Conservation (phyloP, 2,113 vertebrate genomes). For the Clarias batrachus region DNA sequence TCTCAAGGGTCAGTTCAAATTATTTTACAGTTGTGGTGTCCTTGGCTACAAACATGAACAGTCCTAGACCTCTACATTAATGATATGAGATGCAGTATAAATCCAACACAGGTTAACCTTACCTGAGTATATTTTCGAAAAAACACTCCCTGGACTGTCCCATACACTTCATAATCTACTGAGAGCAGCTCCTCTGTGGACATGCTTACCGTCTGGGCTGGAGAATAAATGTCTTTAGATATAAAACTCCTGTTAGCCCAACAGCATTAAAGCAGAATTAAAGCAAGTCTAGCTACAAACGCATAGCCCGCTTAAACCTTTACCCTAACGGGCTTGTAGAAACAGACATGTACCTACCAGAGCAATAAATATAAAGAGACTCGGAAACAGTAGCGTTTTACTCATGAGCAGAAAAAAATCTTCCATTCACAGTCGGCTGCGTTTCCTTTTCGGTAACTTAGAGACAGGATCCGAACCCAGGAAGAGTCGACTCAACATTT, state of each 20-base stretch:
- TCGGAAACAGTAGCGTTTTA: neutral
- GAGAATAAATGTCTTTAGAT: neutral
- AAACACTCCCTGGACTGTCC: slow-evolving; percentile 92
- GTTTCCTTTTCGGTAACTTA: neutral
- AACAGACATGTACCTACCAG: neutral
- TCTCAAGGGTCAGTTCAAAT: neutral
- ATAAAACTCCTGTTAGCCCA: neutral
- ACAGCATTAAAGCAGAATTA: slow-evolving; percentile 1
- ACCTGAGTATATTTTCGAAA: slow-evolving; percentile 95
- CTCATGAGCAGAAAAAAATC: neutral
- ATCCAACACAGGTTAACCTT: slow-evolving; percentile 37
- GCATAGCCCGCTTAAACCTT: neutral
- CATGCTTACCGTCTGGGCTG: slow-evolving; percentile 67
- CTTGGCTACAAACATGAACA: neutral
- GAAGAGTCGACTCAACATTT: neutral
- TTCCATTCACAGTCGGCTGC: neutral
- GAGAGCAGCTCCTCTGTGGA: slow-evolving; percentile 77
- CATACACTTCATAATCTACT: slow-evolving; percentile 89
- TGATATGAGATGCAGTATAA: neutral
- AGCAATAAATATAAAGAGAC: slow-evolving; percentile 19
- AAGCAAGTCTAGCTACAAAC: neutral
- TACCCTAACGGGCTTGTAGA: neutral
- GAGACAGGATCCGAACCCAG: neutral
- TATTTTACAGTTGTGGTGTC: neutral
- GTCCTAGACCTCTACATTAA: neutral